These are phyloP conservation scores for Ariopsis seemanni DNA, from an alignment of 2,113 vertebrate species.

Conservation along the genomic window DNA sequence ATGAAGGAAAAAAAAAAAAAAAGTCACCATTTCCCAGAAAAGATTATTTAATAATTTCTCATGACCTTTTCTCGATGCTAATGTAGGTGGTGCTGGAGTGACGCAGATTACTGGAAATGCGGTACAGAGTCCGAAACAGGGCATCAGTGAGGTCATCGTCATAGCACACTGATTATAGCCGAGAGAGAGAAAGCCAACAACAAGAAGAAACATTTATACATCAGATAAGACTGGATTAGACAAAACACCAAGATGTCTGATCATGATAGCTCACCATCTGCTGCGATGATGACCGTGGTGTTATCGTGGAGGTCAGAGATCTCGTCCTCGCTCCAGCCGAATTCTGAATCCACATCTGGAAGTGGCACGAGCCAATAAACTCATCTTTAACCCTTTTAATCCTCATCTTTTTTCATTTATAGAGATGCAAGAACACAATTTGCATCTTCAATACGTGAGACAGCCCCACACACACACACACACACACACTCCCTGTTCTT, in stretches of 20 bases:
- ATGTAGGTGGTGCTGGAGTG: conserved; percentile 77
- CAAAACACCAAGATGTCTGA: too few species aligned
- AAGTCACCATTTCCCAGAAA: not conserved
- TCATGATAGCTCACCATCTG: conserved; percentile 78
- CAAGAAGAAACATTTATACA: not conserved
- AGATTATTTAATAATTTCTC: not conserved
- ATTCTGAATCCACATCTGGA: conserved; percentile 66
- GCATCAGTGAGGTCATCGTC: conserved; percentile 89
- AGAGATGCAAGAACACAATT: not conserved
- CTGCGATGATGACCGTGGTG: conserved; percentile 83
- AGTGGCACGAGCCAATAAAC: not conserved
- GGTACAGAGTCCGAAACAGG: conserved; percentile 80
- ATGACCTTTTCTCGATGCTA: conserved; percentile 87
- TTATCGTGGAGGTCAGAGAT: conserved; percentile 78
- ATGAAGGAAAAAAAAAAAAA: not conserved
- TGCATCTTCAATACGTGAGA: not conserved
- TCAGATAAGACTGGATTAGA: too few species aligned
- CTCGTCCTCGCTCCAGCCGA: conserved; percentile 89
- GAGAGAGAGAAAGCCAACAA: not conserved
- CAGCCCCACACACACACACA: not conserved
- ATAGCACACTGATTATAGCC: conserved; percentile 80
- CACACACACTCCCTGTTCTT: not conserved
- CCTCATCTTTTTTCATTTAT: not conserved
- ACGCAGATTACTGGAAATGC: conserved; percentile 74
- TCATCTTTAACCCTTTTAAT: not conserved